phyloP scores from a whole-genome alignment of 2,797 vertebrate genomes.

The Coregonus ussuriensis region DNA sequence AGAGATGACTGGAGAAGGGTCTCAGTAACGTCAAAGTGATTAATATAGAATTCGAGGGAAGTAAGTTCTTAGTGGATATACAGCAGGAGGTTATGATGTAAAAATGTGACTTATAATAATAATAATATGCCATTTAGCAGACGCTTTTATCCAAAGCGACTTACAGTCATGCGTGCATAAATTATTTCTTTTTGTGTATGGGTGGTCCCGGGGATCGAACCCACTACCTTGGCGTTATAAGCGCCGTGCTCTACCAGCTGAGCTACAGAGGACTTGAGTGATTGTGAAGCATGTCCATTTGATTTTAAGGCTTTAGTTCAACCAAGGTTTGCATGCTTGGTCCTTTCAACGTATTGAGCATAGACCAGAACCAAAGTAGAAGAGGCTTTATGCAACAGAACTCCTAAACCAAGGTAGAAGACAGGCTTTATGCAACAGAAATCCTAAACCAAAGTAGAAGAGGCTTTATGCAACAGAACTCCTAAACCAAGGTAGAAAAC shows the following conservation, averaged over 20 bases:
- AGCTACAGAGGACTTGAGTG: slow-evolving; percentile 5
- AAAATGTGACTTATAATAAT: background rate
- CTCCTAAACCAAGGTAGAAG: background rate
- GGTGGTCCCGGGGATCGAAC: too few species aligned
- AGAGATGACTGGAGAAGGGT: background rate
- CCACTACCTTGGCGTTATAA: too few species aligned
- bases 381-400: background rate
- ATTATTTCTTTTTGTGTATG: too few species aligned
- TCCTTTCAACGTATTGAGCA: background rate
- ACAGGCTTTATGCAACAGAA: slow-evolving; percentile 1
- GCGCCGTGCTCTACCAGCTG: too few species aligned
- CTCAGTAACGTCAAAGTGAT: too few species aligned
- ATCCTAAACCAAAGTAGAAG: background rate
- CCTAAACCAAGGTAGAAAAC: background rate
- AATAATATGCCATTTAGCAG: too few species aligned
- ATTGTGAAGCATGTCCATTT: background rate
- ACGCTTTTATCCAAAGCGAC: too few species aligned
- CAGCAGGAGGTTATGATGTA: background rate
- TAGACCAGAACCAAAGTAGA: background rate
- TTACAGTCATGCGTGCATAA: too few species aligned
- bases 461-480: background rate
- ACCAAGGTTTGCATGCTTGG: too few species aligned
- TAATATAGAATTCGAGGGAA: background rate
- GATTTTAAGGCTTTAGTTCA: background rate
- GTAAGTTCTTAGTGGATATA: background rate